Evolutionary conservation across 1,140 invertebrate species (phyloP).

Genomic region (Drosophila paulistorum): DNA sequence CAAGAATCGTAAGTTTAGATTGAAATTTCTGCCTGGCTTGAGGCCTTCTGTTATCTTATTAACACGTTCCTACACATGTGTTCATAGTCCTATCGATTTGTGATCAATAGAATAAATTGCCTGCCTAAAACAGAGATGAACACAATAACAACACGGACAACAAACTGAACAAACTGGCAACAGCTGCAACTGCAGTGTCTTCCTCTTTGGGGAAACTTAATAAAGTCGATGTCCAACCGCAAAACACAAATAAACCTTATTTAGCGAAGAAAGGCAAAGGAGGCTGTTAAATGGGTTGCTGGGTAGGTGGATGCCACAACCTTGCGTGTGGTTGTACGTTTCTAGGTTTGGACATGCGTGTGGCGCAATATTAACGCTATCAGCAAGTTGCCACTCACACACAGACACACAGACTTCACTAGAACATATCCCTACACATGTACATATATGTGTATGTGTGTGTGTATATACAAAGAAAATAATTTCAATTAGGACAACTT

Average conservation of each 20-base stretch:
- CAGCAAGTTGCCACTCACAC: background rate
- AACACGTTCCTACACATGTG: background rate
- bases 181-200: background rate
- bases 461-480: background rate
- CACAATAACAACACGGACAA: background rate
- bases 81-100: conserved; percentile 2
- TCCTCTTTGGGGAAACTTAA: background rate
- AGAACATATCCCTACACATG: background rate
- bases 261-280: background rate
- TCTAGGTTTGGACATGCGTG: conserved; percentile 1
- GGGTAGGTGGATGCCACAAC: background rate
- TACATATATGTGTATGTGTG: background rate
- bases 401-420: background rate
- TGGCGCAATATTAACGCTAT: conserved; percentile 8
- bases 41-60: background rate
- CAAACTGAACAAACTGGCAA: background rate
- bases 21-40: background rate
- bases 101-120: conserved; percentile 8
- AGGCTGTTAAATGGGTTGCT: background rate
- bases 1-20: background rate
- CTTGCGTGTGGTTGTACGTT: too few species aligned
- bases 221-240: conserved; percentile 2
- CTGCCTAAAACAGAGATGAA: background rate
- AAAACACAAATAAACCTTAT: background rate
- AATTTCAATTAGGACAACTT: conserved; percentile 9